Conservation (phyloP, 2,797 vertebrate genomes). For the Rhadinocentrus ornatus region DNA sequence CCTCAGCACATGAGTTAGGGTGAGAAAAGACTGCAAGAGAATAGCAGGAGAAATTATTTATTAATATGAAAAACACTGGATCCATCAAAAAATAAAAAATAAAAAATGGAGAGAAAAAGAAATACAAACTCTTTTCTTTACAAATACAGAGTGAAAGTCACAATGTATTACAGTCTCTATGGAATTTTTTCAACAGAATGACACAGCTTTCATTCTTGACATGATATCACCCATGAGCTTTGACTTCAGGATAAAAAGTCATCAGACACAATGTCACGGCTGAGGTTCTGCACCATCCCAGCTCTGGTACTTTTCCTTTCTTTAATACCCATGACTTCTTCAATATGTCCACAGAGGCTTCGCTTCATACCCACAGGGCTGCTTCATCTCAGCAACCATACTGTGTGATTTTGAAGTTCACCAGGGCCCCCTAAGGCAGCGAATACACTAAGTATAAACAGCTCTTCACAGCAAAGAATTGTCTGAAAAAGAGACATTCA, state of each 20-base stretch:
- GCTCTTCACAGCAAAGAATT: not conserved
- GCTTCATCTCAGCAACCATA: slow-evolving; percentile 22
- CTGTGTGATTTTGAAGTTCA: slow-evolving; percentile 32
- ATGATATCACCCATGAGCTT: slow-evolving; percentile 33
- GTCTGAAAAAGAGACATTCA: slow-evolving; percentile 3
- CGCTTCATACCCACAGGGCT: slow-evolving; percentile 22
- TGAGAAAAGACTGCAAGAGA: slow-evolving; percentile 15
- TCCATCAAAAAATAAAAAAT: not conserved
- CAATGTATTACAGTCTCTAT: not conserved
- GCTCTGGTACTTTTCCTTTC: slow-evolving; percentile 34
- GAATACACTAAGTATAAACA: slow-evolving; percentile 10
- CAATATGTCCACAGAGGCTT: slow-evolving; percentile 43
- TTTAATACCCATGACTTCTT: slow-evolving; percentile 45
- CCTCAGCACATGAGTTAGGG: not conserved
- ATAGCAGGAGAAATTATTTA: not conserved
- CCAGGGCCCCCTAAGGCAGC: slow-evolving; percentile 32
- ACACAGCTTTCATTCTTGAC: slow-evolving; percentile 21
- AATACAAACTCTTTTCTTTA: not conserved
- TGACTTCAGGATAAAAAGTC: slow-evolving; percentile 37
- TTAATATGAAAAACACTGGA: slow-evolving; percentile 7
- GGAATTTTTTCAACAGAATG: slow-evolving; percentile 1
- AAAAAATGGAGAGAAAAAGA: not conserved
- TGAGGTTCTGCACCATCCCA: slow-evolving; percentile 30
- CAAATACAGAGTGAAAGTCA: not conserved
- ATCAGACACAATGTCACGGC: slow-evolving; percentile 45